These are phyloP conservation scores for Enteromius unitaeniatus DNA, from an alignment of 2,797 vertebrate species.

Conservation along the genomic window DNA sequence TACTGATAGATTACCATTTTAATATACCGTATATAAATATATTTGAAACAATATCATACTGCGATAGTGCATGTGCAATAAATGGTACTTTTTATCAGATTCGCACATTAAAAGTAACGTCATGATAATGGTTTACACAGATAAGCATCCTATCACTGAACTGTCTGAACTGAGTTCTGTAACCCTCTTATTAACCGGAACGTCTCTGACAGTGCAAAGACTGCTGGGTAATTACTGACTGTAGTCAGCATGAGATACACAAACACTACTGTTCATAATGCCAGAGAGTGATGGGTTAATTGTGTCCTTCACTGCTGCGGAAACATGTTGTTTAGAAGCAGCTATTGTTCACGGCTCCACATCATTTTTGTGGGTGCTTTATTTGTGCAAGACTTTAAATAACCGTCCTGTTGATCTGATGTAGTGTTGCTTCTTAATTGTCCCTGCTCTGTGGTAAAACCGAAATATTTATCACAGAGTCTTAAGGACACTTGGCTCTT, in stretches of 20 bases:
- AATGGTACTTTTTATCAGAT: neutral
- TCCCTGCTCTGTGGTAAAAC: neutral
- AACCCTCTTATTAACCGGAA: slow-evolving; percentile 33
- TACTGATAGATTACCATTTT: neutral
- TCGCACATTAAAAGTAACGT: neutral
- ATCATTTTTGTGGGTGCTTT: neutral
- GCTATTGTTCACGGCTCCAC: neutral
- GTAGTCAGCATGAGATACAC: neutral
- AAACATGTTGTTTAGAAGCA: neutral
- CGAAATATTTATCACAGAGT: neutral
- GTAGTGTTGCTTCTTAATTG: neutral
- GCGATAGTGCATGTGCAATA: neutral
- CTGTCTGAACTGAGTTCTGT: neutral
- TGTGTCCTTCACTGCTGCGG: slow-evolving; percentile 7
- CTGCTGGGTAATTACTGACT: slow-evolving; percentile 42
- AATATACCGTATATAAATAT: neutral
- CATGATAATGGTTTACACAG: neutral
- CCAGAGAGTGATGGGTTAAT: slow-evolving; percentile 14
- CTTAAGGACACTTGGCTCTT: neutral
- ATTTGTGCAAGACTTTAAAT: neutral
- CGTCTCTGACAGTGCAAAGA: slow-evolving; percentile 25
- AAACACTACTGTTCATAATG: neutral
- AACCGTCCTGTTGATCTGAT: neutral
- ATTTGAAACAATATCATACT: neutral
- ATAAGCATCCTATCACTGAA: neutral